These are phyloP conservation scores for Chiroxiphia lanceolata DNA, from an alignment of 2,797 vertebrate genomes.

Conservation along the genomic window DNA sequence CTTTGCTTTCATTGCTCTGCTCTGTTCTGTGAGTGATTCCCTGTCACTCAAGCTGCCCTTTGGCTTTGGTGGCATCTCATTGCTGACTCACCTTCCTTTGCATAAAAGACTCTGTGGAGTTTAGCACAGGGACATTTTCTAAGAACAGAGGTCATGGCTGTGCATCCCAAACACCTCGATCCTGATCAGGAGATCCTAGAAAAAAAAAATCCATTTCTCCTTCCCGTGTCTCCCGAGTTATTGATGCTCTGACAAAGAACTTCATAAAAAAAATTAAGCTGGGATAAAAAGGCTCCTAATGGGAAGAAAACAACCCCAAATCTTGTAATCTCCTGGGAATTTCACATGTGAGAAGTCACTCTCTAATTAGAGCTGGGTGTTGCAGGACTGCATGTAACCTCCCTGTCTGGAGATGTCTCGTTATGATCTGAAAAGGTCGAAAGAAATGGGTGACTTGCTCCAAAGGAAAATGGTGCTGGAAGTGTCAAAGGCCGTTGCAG, in stretches of 20 bases:
- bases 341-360: slow-evolving; percentile 5
- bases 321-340: slow-evolving; percentile 2
- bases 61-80: background rate
- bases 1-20: background rate
- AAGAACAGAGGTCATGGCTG: background rate
- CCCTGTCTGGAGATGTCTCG: slow-evolving; percentile 27
- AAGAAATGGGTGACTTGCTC: slow-evolving; percentile 20
- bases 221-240: background rate
- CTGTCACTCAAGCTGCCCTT: background rate
- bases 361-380: slow-evolving; percentile 9
- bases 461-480: background rate
- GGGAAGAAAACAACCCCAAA: slow-evolving; percentile 10
- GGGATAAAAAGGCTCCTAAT: slow-evolving; percentile 6
- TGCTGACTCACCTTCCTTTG: slow-evolving; percentile 26
- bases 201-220: background rate
- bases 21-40: background rate
- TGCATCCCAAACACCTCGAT: background rate
- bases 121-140: background rate
- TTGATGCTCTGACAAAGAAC: background rate
- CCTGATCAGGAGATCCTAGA: background rate
- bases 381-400: background rate
- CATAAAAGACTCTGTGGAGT: background rate
- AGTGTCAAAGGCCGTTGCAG: background rate
- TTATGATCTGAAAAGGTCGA: slow-evolving; percentile 39
- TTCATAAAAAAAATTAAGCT: background rate